These are phyloP conservation scores for Agonopterix alstromeriana DNA, from an alignment of 2,888 invertebrate species.

Conservation along the genomic window DNA sequence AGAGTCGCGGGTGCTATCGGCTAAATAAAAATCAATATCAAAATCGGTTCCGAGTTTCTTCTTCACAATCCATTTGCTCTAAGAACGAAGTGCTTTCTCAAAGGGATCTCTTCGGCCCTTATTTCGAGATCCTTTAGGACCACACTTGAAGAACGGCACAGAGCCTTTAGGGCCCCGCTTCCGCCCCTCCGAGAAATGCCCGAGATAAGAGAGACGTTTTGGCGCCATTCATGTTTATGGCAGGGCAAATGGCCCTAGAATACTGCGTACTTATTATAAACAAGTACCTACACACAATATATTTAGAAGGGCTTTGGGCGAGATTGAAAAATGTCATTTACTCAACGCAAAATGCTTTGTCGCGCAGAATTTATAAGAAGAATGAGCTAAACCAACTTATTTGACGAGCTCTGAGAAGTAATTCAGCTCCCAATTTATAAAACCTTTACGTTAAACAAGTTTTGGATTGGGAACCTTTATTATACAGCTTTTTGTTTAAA, in stretches of 20 bases:
- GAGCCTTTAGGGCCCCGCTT: conserved; percentile 63
- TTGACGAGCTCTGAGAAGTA: background rate
- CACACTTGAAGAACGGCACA: conserved; percentile 65
- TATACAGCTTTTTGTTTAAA: no score
- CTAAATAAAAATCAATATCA: conserved; percentile 73
- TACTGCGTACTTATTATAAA: conserved; percentile 72
- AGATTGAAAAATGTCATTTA: conserved; percentile 34
- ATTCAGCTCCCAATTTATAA: background rate
- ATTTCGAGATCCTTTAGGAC: conserved; percentile 70
- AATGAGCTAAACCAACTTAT: conserved; percentile 11
- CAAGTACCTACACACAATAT: conserved; percentile 51
- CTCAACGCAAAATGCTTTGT: conserved; percentile 9
- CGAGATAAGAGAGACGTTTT: conserved; percentile 76
- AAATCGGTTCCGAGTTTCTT: conserved; percentile 62
- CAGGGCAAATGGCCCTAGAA: conserved; percentile 71
- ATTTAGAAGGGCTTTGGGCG: conserved; percentile 29
- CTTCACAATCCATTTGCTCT: conserved; percentile 72
- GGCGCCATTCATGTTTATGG: conserved; percentile 75
- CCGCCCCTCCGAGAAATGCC: conserved; percentile 70
- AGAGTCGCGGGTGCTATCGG: conserved; percentile 30
- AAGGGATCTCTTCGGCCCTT: conserved; percentile 63
- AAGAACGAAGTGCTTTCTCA: conserved; percentile 65
- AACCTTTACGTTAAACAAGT: background rate
- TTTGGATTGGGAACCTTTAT: background rate
- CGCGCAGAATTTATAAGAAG: conserved; percentile 4